phyloP scores from a whole-genome alignment of 2,113 vertebrate genomes.

The Haemorhous mexicanus region DNA sequence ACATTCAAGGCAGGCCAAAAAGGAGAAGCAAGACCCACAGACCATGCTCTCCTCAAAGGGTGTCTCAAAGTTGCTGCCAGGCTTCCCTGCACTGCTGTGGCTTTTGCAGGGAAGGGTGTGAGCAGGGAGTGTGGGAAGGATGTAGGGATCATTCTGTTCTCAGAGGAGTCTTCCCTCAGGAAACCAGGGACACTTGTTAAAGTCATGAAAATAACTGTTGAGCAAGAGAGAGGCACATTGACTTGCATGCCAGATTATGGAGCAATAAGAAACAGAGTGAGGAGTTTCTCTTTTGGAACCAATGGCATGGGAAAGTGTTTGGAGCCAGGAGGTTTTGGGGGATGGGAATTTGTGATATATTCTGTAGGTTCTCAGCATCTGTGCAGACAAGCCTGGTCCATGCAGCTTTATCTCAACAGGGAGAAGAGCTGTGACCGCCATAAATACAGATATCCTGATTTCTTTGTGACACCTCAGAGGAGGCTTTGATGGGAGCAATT shows the following conservation, averaged over 20 bases:
- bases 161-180: background rate
- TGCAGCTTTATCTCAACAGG: background rate
- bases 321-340: background rate
- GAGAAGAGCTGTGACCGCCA: background rate
- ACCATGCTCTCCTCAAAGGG: background rate
- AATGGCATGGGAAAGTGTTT: background rate
- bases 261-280: background rate
- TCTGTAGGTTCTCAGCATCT: background rate
- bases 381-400: background rate
- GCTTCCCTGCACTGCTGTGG: background rate
- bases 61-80: background rate
- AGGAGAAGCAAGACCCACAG: background rate
- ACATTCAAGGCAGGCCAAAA: background rate
- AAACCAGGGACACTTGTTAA: background rate
- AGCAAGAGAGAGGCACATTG: background rate
- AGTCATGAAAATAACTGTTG: background rate
- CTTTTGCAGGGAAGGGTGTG: background rate
- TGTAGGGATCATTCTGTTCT: background rate
- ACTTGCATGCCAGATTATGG: background rate
- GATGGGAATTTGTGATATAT: background rate
- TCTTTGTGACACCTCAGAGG: background rate
- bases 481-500: background rate
- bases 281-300: background rate
- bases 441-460: background rate
- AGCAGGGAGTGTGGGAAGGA: background rate